These are phyloP conservation scores for Pseudococcus viburni DNA, from an alignment of 2,888 invertebrate species.

Conservation along the genomic window DNA sequence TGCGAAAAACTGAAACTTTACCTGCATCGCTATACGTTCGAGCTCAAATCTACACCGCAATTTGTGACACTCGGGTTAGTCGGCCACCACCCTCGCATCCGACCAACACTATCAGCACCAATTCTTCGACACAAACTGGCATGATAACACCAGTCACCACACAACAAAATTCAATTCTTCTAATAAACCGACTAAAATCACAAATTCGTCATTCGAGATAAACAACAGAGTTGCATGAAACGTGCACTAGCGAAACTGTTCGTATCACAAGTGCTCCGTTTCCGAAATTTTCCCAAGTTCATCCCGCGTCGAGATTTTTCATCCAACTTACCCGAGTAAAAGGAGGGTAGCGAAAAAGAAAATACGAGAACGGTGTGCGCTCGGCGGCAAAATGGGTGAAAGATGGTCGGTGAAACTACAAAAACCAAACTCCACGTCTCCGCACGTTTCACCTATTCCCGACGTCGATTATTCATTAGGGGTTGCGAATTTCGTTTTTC, in stretches of 20 bases:
- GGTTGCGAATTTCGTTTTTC: conserved; percentile 36
- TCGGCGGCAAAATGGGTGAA: conserved; percentile 8
- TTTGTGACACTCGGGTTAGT: neutral
- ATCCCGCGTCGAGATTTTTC: conserved; percentile 32
- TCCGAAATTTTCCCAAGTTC: neutral
- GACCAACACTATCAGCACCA: neutral
- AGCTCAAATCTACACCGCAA: neutral
- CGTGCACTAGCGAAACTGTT: neutral
- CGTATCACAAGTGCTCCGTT: neutral
- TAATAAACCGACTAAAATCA: neutral
- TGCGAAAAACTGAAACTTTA: neutral
- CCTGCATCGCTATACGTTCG: neutral
- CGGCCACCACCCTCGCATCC: neutral
- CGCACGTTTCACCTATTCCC: neutral
- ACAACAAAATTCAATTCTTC: neutral
- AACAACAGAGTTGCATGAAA: neutral
- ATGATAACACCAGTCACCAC: neutral
- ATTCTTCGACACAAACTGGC: neutral
- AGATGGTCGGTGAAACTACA: conserved; percentile 50
- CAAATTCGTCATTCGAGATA: neutral
- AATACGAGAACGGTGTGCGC: conserved; percentile 14
- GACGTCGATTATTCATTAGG: conserved; percentile 47
- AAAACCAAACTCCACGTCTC: conserved; percentile 25
- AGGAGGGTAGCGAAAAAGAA: neutral
- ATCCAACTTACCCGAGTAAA: conserved; percentile 4